These are phyloP conservation scores for Perognathus longimembris DNA, from an alignment of 2,113 vertebrate genomes.

Conservation along the genomic window DNA sequence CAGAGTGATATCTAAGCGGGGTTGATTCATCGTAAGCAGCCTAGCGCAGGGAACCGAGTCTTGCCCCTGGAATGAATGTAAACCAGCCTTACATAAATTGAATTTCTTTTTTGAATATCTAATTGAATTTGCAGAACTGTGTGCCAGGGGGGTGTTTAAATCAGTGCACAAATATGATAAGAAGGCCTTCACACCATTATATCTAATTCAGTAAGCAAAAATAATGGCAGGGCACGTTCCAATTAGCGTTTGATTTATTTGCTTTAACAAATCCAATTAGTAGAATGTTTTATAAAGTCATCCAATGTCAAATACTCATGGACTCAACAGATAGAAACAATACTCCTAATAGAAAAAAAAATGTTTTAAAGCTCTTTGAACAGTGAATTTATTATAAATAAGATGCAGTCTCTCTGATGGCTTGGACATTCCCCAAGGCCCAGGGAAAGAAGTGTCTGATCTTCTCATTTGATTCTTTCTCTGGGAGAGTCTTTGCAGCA, in stretches of 20 bases:
- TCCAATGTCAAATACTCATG: constrained; percentile 88
- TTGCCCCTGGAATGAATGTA: constrained; percentile 88
- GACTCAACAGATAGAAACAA: constrained; percentile 82
- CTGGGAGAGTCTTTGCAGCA: not conserved
- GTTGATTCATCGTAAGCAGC: constrained; percentile 86
- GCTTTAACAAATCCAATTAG: constrained; percentile 91
- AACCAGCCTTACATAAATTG: constrained; percentile 89
- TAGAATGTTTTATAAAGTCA: constrained; percentile 90
- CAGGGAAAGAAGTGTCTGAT: not conserved
- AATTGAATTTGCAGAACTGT: constrained; percentile 90
- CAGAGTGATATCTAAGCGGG: constrained; percentile 80
- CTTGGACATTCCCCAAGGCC: constrained; percentile 34
- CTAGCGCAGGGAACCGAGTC: constrained; percentile 82
- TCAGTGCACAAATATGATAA: constrained; percentile 91
- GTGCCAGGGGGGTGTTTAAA: constrained; percentile 89
- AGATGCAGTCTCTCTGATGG: constrained; percentile 55
- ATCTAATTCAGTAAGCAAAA: constrained; percentile 91
- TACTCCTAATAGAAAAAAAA: constrained; percentile 72
- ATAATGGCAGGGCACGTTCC: constrained; percentile 88
- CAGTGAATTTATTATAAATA: constrained; percentile 66
- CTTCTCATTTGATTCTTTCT: not conserved
- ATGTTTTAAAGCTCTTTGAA: constrained; percentile 52
- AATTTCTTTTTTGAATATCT: constrained; percentile 87
- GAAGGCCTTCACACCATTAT: constrained; percentile 87
- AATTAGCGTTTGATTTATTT: constrained; percentile 92